Base-by-base conservation (phyloP, 2,888 invertebrate genomes). In the Lordiphosa andalusiaca region DNA sequence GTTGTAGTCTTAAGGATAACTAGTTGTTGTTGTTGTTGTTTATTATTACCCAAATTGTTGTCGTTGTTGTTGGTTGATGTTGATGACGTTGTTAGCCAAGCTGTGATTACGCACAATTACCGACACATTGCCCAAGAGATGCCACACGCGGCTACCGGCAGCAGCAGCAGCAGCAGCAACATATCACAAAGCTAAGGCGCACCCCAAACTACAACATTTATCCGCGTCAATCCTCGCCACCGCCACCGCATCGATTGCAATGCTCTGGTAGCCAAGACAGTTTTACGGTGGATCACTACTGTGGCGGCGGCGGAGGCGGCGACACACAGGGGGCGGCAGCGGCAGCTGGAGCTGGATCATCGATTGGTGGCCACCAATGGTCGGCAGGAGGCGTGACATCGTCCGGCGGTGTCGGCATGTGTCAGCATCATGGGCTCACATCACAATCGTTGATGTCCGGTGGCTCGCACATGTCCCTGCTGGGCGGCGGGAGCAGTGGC, bases 261-360 rank as follows among this genome's bases (percentile, higher is more conserved):
- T 90, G 90, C 87, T 90, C 90, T 90, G 90, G 90, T 90, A 90
- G 90, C 89, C 90, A 90, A 88, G 90, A 90, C 83, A 90, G 90
- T 88, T 90, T 89, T 88, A 88, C 88, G 86, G 89, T 89, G 87
- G 90, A 90, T 85, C 89, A 89, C 81, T 90, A 88, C 86, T 90
- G 89, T 87, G 89, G 89, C 86, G 87, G 86, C 76, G 87, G 82
- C 65, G 74, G 84, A 67, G 73, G 73, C 67, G 74, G 84, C 72
- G 82, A 80, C 54, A 67, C 72, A 73, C 71, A 81, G 60, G 78
- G 50, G 36, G 48, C 56, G 30, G 50, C 48, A 33, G 65, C 55
- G 58, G 56, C 41, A 49, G 59, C 33, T 30, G 55, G 30, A 25
- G 59, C 51, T 33, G 16, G 59, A 52, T 69, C 51, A 57, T 69